Evolutionary conservation across 1,140 invertebrate species (phyloP).

Genomic region (Euwallacea fornicatus): DNA sequence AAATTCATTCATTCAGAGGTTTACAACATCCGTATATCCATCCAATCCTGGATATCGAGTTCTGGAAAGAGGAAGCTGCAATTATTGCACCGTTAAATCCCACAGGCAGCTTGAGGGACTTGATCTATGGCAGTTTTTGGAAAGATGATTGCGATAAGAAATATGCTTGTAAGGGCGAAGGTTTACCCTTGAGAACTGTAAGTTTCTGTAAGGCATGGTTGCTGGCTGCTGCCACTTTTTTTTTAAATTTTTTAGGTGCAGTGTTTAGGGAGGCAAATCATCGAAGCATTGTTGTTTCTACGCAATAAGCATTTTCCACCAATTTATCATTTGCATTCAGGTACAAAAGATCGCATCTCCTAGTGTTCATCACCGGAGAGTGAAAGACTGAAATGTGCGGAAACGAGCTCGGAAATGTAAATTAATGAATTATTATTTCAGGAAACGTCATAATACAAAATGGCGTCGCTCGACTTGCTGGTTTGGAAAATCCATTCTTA

Average conservation of each 20-base stretch:
- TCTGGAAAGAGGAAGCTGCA: conserved; percentile 62
- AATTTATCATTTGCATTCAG: conserved; percentile 83
- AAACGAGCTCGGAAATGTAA: background rate
- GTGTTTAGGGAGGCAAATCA: conserved; percentile 81
- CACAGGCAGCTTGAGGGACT: conserved; percentile 83
- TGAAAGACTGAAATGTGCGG: background rate
- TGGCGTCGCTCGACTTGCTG: conserved; percentile 79
- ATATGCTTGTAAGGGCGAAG: conserved; percentile 43
- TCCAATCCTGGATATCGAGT: conserved; percentile 82
- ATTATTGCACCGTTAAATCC: conserved; percentile 80
- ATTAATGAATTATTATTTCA: conserved; percentile 10
- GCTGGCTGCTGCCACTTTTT: background rate
- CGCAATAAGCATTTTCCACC: conserved; percentile 85
- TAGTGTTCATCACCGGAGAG: no score
- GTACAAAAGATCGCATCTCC: conserved; percentile 45
- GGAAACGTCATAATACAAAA: conserved; percentile 86
- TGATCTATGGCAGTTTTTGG: conserved; percentile 66
- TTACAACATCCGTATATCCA: conserved; percentile 91
- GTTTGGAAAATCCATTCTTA: conserved; percentile 82
- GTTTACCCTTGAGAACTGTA: conserved; percentile 48
- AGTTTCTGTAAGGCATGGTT: conserved; percentile 7
- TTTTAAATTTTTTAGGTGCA: conserved; percentile 66
- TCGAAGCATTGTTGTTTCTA: conserved; percentile 85
- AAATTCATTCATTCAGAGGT: conserved; percentile 54
- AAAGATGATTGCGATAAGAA: conserved; percentile 48